Evolutionary conservation across 2,113 vertebrate genomes (phyloP), one percentile per base, ranked within the genome.

Genomic region (Hassar affinis): DNA sequence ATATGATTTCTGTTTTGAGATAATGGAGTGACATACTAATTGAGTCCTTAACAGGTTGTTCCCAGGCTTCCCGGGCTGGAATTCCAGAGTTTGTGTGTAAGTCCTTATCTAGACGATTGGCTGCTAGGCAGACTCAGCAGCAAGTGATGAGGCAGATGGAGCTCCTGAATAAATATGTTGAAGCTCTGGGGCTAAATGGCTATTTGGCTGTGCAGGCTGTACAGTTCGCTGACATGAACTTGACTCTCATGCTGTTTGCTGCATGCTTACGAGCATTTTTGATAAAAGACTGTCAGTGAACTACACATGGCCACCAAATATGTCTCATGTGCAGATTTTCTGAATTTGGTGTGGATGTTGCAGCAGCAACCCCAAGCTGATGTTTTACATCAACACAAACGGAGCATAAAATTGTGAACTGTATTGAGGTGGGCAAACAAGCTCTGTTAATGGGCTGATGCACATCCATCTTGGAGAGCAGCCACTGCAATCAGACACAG

Each of bases 51-150:
- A 22, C 38, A 71, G 22, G 42, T 22, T 71, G 22, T 47, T 45
- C 25, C 25, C 22, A 51, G 69, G 11, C 14, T 74, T 74, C 38
- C 38, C 38, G 45, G 22, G 22, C 42, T n/a, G 17, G 1, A n/a
- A n/a, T 72, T 9, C 33, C 42, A 25, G 68, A 4, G 42, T 47
- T 47, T 47, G 10, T 72, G 22, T 47, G 68, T 35, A 47, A 6
- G 47, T 72, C n/a, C n/a, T 74, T 74, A 74, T 51, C 47, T 30
- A 74, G 47, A 74, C 18, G n/a, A 74, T 14, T 51, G n/a, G 71
- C n/a, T 27, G 22, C 18, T 68, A 42, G 38, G 62, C 62, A 51
- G 49, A 12, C 49, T 51, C 49, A 51, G 49, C 11, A 66, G 62
- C 62, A 35, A 68, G 20, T 42, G 33, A 68, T 68, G 7, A 68